Evolutionary conservation across 2,888 invertebrate species (phyloP).

Genomic region (Argyresthia albistria): DNA sequence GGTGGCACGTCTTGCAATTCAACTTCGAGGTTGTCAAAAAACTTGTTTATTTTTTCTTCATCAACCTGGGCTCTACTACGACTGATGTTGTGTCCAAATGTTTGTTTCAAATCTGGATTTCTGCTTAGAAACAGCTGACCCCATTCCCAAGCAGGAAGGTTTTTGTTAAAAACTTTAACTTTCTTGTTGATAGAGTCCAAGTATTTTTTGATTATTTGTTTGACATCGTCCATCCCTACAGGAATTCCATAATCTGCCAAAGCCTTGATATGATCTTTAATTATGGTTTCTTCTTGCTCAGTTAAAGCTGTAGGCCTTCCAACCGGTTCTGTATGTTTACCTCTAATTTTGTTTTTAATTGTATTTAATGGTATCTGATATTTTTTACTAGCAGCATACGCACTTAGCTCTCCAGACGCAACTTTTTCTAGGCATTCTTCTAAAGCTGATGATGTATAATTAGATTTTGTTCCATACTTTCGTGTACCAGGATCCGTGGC

Average conservation of each 20-base stretch:
- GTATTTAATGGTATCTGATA: conserved; percentile 11
- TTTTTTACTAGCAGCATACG: conserved; percentile 5
- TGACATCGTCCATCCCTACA: conserved; percentile 9
- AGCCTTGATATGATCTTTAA: conserved; percentile 11
- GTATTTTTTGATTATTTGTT: background rate
- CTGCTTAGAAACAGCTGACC: conserved; percentile 10
- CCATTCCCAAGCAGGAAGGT: conserved; percentile 11
- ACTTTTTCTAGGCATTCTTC: conserved; percentile 7
- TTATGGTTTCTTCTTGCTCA: conserved; percentile 9
- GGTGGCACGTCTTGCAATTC: conserved; percentile 4
- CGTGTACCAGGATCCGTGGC: conserved; percentile 7
- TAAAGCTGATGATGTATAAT: conserved; percentile 3
- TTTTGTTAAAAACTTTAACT: conserved; percentile 13
- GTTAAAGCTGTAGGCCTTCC: conserved; percentile 10
- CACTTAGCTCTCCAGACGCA: conserved; percentile 7
- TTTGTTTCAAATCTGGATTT: conserved; percentile 9
- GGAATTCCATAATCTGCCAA: conserved; percentile 13
- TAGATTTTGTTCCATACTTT: conserved; percentile 6
- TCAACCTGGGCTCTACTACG: background rate
- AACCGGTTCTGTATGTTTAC: conserved; percentile 9
- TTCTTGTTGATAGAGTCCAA: conserved; percentile 10
- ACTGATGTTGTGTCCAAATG: conserved; percentile 2
- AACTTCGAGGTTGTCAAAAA: background rate
- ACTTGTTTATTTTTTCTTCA: background rate
- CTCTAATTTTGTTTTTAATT: conserved; percentile 10